These are phyloP conservation scores for Periophthalmus magnuspinnatus DNA, from an alignment of 2,797 vertebrate genomes.

Conservation along the genomic window DNA sequence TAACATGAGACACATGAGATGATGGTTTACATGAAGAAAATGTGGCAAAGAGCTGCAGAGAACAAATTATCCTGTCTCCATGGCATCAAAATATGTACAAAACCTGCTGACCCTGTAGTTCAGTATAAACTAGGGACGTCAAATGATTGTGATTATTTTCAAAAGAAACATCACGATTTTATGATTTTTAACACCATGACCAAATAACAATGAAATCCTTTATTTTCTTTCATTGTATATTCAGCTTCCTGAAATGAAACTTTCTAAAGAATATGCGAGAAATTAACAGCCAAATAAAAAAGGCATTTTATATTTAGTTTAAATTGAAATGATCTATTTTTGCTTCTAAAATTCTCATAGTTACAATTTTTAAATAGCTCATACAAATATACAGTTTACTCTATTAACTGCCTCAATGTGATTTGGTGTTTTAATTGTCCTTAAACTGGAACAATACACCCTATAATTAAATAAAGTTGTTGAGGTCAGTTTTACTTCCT, in stretches of 20 bases:
- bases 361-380: too few relatives aligned
- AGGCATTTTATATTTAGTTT: neutral
- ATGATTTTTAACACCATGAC: neutral
- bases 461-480: conserved; percentile 12
- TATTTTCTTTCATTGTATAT: neutral
- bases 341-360: neutral
- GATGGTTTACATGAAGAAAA: conserved; percentile 60
- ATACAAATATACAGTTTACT: neutral
- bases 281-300: neutral
- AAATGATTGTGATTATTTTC: neutral
- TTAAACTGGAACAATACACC: conserved; percentile 8
- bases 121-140: neutral
- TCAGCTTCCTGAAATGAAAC: neutral
- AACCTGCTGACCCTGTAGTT: conserved; percentile 5
- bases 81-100: neutral
- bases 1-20: conserved; percentile 85
- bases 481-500: conserved; percentile 18
- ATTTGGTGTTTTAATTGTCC: neutral
- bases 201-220: neutral
- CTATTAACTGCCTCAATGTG: neutral
- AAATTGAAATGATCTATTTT: neutral
- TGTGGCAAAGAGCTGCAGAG: neutral
- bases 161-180: neutral
- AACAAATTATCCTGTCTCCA: neutral
- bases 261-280: too few relatives aligned